A percentile compares a stretch with the other conserved stretches of the same genome.
These are phyloP conservation scores for Fragum sueziense DNA, from an alignment of 2,888 invertebrate genomes.

Conservation along the genomic window DNA sequence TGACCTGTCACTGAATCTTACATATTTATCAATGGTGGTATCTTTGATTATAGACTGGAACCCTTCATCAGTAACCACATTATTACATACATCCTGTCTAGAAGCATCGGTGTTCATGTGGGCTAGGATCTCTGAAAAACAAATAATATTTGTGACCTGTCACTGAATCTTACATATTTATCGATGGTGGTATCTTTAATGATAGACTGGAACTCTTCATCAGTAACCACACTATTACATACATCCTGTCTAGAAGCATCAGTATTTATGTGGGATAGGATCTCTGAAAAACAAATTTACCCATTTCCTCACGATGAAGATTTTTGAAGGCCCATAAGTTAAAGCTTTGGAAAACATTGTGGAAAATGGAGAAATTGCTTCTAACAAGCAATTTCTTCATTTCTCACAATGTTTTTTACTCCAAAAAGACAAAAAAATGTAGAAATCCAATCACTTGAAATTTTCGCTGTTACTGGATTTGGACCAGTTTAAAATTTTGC, in stretches of 20 bases:
- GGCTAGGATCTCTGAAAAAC: conserved; percentile 27
- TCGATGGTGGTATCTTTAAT: conserved; percentile 64
- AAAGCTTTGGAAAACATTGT: too few relatives aligned
- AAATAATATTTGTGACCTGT: background rate
- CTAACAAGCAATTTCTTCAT: too few relatives aligned
- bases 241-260: background rate
- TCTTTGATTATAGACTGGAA: conserved; percentile 68
- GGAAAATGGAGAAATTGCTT: too few relatives aligned
- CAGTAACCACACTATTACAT: background rate
- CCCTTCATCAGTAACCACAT: conserved; percentile 65
- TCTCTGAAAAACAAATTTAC: background rate
- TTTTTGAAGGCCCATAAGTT: background rate
- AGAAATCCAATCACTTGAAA: too few relatives aligned
- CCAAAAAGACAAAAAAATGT: too few relatives aligned
- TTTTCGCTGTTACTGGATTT: too few relatives aligned
- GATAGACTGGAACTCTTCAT: conserved; percentile 41
- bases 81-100: conserved; percentile 63
- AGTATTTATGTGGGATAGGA: background rate
- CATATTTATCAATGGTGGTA: conserved; percentile 64
- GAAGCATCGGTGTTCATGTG: conserved; percentile 15
- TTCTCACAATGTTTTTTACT: too few relatives aligned
- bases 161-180: background rate
- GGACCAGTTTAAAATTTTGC: too few relatives aligned
- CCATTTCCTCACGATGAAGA: background rate
- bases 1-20: too few relatives aligned